Percentiles rank a stretch among this genome's conserved stretches.
Evolutionary conservation across 2,797 vertebrate genomes (phyloP).

Genomic region (Myripristis jacobus): DNA sequence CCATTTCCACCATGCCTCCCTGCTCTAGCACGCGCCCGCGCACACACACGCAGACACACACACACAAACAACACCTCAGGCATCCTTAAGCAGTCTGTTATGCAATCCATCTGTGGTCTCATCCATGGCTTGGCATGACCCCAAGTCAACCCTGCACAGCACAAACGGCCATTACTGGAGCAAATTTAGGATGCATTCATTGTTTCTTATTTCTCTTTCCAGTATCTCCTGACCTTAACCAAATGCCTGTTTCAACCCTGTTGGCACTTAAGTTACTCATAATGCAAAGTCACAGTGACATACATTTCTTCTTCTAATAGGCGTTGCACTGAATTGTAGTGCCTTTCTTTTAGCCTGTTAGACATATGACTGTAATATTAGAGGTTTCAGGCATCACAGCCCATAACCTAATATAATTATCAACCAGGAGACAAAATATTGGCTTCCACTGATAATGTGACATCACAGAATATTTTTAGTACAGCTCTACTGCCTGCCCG

Average conservation of each 20-base stretch:
- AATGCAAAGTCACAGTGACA: too few relatives aligned
- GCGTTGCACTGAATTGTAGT: too few relatives aligned
- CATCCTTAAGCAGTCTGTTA: slow-evolving; percentile 60
- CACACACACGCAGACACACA: slow-evolving; percentile 13
- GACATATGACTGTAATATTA: too few relatives aligned
- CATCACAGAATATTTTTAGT: background rate
- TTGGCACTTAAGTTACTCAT: background rate
- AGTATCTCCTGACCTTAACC: background rate
- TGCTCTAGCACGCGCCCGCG: slow-evolving; percentile 22
- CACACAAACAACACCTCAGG: slow-evolving; percentile 26
- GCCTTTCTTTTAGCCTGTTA: too few relatives aligned
- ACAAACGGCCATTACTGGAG: background rate
- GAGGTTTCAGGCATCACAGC: too few relatives aligned
- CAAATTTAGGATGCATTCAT: background rate
- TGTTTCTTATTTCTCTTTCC: background rate
- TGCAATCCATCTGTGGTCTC: slow-evolving; percentile 33
- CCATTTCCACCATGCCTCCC: slow-evolving; percentile 13
- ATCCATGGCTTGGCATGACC: background rate
- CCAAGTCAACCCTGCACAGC: slow-evolving; percentile 15
- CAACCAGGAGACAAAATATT: too few relatives aligned
- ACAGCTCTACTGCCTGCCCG: too few relatives aligned
- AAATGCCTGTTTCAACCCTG: background rate
- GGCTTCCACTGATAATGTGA: too few relatives aligned
- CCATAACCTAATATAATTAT: too few relatives aligned
- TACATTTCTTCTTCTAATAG: too few relatives aligned